Evolutionary conservation across 2,888 invertebrate species (phyloP).

Genomic region (Ornithoptera priamus): DNA sequence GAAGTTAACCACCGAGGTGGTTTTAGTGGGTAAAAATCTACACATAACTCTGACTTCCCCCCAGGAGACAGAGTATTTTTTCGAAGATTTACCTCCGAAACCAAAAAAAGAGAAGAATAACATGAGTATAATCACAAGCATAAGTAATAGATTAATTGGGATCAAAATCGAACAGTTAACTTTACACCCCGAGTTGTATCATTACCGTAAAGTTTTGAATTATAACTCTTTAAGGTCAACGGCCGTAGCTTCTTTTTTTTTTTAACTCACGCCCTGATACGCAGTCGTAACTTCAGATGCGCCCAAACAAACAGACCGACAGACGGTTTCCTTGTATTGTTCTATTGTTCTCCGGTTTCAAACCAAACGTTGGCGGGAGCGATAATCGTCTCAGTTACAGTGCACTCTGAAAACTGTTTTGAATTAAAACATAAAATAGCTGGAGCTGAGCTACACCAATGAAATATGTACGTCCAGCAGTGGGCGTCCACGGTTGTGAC

Average conservation of each 20-base stretch:
- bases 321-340: constrained; percentile 38
- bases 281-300: constrained; percentile 23
- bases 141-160: too few species aligned
- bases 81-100: too few species aligned
- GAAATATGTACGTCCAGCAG: not conserved
- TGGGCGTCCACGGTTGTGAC: too few species aligned
- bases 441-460: not conserved
- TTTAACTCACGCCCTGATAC: constrained; percentile 18
- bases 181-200: not conserved
- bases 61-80: too few species aligned
- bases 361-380: constrained; percentile 13
- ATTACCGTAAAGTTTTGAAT: constrained; percentile 5
- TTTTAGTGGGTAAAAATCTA: too few species aligned
- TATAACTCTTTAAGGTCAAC: constrained; percentile 19
- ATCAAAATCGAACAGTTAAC: too few species aligned
- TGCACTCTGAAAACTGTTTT: constrained; percentile 1
- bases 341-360: constrained; percentile 36
- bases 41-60: too few species aligned
- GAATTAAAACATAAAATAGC: not conserved
- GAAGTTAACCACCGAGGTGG: too few species aligned
- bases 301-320: constrained; percentile 29
- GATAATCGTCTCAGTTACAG: constrained; percentile 13
- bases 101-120: too few species aligned
- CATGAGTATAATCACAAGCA: too few species aligned
- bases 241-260: constrained; percentile 18